Base-by-base conservation (phyloP, 2,888 invertebrate genomes). In the Drosophila neonasuta region DNA sequence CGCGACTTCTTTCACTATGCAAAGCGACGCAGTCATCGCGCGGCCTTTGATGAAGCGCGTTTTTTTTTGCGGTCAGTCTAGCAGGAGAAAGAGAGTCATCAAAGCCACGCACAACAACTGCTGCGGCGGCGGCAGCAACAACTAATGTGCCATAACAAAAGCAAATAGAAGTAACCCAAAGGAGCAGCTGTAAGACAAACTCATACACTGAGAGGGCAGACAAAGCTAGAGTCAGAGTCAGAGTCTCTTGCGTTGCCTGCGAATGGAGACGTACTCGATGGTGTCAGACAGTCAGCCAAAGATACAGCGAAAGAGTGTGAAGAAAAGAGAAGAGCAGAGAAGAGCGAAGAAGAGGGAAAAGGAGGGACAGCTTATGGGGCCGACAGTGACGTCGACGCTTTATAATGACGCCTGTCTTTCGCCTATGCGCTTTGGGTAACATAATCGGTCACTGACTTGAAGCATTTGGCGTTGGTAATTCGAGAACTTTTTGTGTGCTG, bases 361-460 rank as follows among this genome's bases (percentile, higher is more conserved):
- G 34, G 32, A 24, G 50, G 55, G 46, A 63, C 67, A 41, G 71
- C 68, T 75, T 75, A 78, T 71, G 77, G 60, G 74, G 62, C 74
- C 70, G 79, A 71, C 52, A 41, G 71, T 50, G 73, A 68, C 50
- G 57, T 17, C 58, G 52, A 59, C 39, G 80, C 72, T 83, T 67
- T 79, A 83, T 80, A 83, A 80, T 80, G 80, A 80, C 80, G 81
- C 68, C 80, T 84, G 85, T 85, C 80, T 72, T 68, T 71, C 58
- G 72, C 67, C 74, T 64, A 67, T 80, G 75, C 77, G 80, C 87
- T 84, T 86, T 77, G 85, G 87, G 84, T 85, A 87, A 87, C 82
- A 87, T 85, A 85, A 85, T 85, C 84, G 84, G 84, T 85, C 84
- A 85, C 79, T 85, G 84, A 87, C 84, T 85, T 75, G 79, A 11